These are phyloP conservation scores for Leptarthrus brevirostris DNA, from an alignment of 2,888 invertebrate genomes.

Conservation along the genomic window DNA sequence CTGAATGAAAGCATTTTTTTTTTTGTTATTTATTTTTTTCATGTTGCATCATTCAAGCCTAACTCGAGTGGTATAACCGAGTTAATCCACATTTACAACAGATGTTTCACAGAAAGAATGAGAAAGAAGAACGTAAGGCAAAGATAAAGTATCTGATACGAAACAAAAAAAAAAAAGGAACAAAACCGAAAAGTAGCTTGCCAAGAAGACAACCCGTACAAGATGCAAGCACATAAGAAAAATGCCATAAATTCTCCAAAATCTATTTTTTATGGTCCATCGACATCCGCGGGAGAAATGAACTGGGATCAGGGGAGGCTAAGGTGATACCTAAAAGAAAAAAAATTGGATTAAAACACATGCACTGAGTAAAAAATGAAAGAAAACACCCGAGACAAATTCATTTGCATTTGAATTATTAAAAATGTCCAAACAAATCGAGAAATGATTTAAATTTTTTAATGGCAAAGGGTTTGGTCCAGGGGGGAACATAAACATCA, in stretches of 20 bases:
- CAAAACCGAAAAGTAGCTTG: background rate
- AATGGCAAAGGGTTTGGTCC: too few relatives aligned
- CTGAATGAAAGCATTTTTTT: background rate
- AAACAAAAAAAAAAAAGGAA: too few relatives aligned
- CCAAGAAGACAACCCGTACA: background rate
- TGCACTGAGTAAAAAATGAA: slow-evolving; percentile 12
- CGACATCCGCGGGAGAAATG: background rate
- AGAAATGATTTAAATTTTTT: slow-evolving; percentile 24
- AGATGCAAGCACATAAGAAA: background rate
- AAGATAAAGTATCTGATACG: background rate
- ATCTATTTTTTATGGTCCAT: slow-evolving; percentile 39
- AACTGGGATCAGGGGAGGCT: background rate
- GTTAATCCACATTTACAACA: slow-evolving; percentile 25
- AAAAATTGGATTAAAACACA: background rate
- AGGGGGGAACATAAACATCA: too few relatives aligned
- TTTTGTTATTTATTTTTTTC: background rate
- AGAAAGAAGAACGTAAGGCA: background rate
- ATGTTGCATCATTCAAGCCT: slow-evolving; percentile 1
- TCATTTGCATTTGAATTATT: slow-evolving; percentile 46
- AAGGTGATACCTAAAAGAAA: background rate
- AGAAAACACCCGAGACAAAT: background rate
- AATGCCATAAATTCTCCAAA: slow-evolving; percentile 44
- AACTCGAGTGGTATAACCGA: background rate
- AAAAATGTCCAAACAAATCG: slow-evolving; percentile 45
- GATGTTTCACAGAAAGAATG: background rate